Evolutionary conservation across 2,888 invertebrate species (phyloP), one percentile per base, ranked within the genome.

Genomic region (Cyaniris semiargus): DNA sequence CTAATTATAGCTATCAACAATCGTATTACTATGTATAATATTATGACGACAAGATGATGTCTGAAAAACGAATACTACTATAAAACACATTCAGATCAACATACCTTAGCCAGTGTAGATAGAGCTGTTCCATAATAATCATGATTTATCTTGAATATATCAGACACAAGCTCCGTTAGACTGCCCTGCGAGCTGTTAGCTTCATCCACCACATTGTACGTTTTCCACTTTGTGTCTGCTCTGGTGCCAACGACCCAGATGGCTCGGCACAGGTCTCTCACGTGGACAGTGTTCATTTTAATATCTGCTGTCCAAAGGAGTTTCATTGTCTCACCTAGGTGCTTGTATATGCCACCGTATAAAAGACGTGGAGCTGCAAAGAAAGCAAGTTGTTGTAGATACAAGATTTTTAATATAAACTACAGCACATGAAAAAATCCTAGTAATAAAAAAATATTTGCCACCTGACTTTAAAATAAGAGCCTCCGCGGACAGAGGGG

Each of bases 311-410:
- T 97, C 98, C 98, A 98, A 31, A 98, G 93, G 56, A 98, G 94
- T 89, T 98, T 98, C 98, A 98, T 98, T 81, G 97, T 97, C 90
- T 98, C 98, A 58, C 96, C 96, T 48, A 98, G 94, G 86, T 97
- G 96, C 86, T 97, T 97, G 91, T 98, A 98, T 81, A 98, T 96
- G 60, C 97, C 97, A 78, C 98, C 98, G 84, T 97, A 96, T 56
- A 98, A 95, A 77, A 98, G 95, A 71, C 98, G 95, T 0, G 98
- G 98, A 80, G 97, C 97, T 97, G 89, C 18, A 76, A 76, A 79
- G 13, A 34, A 70, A 58, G 21, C 15, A 23, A 23, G 10, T 13
- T 44, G 79, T 78, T 18, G 34, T 21, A 27, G 31, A 72, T 76
- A 74, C 13, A 6, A 27, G 31, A 18, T 21, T 21, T 56, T 44